A percentile compares a stretch with the other conserved stretches of the same genome.
Conservation (phyloP, 2,113 vertebrate genomes). For the Tetrax tetrax region DNA sequence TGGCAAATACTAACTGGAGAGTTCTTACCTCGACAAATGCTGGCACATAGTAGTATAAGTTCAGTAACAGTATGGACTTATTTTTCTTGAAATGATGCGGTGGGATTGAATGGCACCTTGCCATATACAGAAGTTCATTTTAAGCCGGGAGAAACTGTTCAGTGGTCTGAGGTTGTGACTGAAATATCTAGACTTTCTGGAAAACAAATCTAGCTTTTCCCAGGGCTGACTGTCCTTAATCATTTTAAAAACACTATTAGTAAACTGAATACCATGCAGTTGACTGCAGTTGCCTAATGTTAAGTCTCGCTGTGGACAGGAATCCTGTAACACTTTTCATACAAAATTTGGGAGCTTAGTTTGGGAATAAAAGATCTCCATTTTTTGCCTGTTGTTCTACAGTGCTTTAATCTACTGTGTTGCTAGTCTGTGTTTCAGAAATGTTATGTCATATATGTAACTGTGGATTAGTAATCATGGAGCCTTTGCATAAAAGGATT, state of each 20-base stretch:
- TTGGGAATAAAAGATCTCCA: fast-evolving
- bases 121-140: not conserved
- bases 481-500: not conserved
- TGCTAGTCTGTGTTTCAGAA: not conserved
- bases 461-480: not conserved
- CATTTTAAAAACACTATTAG: not conserved
- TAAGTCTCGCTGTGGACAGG: not conserved
- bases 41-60: not conserved
- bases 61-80: not conserved
- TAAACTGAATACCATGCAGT: not conserved
- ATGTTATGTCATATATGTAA: not conserved
- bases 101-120: not conserved
- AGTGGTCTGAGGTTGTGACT: not conserved
- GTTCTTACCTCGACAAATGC: not conserved
- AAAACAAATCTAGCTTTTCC: not conserved
- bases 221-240: not conserved
- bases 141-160: not conserved
- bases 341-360: not conserved
- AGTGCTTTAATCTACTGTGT: not conserved
- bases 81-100: not conserved
- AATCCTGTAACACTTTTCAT: not conserved
- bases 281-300: not conserved
- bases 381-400: not conserved
- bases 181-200: not conserved
- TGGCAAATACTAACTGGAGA: not conserved